Evolutionary conservation across 2,888 invertebrate genomes (phyloP).

Genomic region (Blera fallax): DNA sequence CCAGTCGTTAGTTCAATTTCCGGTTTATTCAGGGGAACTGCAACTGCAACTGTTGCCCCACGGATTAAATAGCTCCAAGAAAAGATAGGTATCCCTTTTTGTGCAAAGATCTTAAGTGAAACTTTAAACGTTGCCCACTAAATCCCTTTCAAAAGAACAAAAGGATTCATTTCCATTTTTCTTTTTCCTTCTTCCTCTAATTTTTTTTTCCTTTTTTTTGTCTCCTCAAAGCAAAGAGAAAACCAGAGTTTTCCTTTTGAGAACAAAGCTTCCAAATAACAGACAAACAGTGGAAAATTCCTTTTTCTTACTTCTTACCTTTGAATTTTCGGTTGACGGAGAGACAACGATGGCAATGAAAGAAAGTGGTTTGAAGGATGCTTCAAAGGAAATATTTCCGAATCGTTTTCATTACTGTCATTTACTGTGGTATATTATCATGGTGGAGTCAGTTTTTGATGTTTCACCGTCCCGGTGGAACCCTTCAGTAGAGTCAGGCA

Average conservation of each 20-base stretch:
- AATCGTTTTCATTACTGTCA: constrained; percentile 73
- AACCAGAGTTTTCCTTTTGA: constrained; percentile 63
- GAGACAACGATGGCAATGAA: constrained; percentile 24
- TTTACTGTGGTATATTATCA: constrained; percentile 69
- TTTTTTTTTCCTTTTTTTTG: background rate
- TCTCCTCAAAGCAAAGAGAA: constrained; percentile 27
- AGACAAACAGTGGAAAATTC: constrained; percentile 46
- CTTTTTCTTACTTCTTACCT: constrained; percentile 38
- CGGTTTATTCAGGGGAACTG: too few species aligned
- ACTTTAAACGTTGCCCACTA: background rate
- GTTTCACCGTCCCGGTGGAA: constrained; percentile 11
- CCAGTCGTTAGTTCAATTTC: too few species aligned
- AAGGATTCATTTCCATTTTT: constrained; percentile 62
- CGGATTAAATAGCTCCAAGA: too few species aligned
- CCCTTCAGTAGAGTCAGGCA: background rate
- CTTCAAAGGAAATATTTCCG: constrained; percentile 73
- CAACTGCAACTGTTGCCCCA: background rate
- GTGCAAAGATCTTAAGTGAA: background rate
- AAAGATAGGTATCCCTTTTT: background rate
- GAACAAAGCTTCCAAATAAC: constrained; percentile 49
- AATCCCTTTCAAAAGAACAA: constrained; percentile 43
- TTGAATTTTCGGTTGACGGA: constrained; percentile 2
- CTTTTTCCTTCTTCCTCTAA: constrained; percentile 2
- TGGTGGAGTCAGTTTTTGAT: constrained; percentile 53
- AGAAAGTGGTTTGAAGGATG: constrained; percentile 71